Evolutionary conservation across 2,113 vertebrate genomes (phyloP).

Genomic region (Isichthys henryi): DNA sequence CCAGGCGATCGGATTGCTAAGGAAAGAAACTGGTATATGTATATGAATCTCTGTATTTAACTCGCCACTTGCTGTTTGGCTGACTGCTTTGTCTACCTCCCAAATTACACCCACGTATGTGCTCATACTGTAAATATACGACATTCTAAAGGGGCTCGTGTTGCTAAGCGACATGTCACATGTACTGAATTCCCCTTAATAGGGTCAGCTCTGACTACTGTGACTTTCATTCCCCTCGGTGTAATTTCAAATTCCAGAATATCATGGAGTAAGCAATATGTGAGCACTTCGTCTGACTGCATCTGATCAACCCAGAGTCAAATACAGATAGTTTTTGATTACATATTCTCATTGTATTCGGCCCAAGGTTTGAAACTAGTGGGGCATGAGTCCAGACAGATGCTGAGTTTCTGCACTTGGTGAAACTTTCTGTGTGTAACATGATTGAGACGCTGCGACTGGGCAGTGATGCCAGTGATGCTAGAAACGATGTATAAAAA

Average conservation of each 20-base stretch:
- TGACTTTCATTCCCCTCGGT: constrained; percentile 36
- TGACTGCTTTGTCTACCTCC: background rate
- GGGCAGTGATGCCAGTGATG: background rate
- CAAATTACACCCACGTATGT: background rate
- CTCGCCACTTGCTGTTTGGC: background rate
- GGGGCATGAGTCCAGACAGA: background rate
- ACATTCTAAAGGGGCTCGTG: constrained; percentile 65
- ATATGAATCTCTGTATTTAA: background rate
- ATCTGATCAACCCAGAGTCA: background rate
- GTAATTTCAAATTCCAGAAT: background rate
- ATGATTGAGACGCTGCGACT: background rate
- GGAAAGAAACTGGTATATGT: background rate
- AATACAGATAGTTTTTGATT: background rate
- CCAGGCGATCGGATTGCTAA: background rate
- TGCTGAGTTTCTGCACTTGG: background rate
- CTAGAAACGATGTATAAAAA: background rate
- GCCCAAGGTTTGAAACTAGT: background rate
- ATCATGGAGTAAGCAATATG: background rate
- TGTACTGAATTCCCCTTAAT: constrained; percentile 59
- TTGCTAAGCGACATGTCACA: constrained; percentile 66
- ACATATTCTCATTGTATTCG: background rate
- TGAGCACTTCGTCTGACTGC: background rate
- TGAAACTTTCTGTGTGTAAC: background rate
- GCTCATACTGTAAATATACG: constrained; percentile 57
- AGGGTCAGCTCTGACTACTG: constrained; percentile 59